Conservation (phyloP, 2,888 invertebrate species). For the Plagodis dolabraria region DNA sequence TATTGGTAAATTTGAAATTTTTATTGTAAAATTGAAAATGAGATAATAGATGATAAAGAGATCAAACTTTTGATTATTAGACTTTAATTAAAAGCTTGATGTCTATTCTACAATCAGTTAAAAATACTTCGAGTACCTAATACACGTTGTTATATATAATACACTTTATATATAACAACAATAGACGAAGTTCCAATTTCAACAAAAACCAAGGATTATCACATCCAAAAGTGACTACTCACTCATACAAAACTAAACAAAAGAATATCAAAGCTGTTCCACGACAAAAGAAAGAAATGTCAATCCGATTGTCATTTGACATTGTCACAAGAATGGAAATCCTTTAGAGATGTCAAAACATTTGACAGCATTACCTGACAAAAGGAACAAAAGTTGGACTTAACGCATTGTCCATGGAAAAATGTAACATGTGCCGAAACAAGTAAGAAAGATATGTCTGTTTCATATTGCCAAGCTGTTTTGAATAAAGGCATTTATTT, state of each 20-base stretch:
- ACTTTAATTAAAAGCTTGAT: too few species aligned
- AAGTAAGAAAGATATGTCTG: background rate
- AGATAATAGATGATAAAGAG: too few species aligned
- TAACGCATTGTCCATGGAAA: background rate
- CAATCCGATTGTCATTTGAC: slow-evolving; percentile 47
- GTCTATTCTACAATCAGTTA: too few species aligned
- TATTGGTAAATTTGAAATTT: too few species aligned
- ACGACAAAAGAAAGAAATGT: slow-evolving; percentile 43
- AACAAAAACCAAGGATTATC: slow-evolving; percentile 21
- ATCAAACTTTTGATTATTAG: too few species aligned
- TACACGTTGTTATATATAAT: too few species aligned
- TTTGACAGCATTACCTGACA: slow-evolving; percentile 47
- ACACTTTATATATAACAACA: background rate
- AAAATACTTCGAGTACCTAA: too few species aligned
- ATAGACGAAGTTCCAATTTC: background rate
- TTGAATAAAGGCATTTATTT: background rate
- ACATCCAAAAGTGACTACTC: slow-evolving; percentile 25
- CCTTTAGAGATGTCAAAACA: slow-evolving; percentile 58
- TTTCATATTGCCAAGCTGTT: background rate
- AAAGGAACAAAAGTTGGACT: slow-evolving; percentile 21
- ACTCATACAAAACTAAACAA: slow-evolving; percentile 26
- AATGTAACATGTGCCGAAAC: background rate
- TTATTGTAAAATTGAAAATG: too few species aligned
- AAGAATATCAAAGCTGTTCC: slow-evolving; percentile 35
- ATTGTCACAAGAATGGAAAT: slow-evolving; percentile 46